Evolutionary conservation across 2,113 vertebrate species (phyloP).

Genomic region (Diadophis punctatus): DNA sequence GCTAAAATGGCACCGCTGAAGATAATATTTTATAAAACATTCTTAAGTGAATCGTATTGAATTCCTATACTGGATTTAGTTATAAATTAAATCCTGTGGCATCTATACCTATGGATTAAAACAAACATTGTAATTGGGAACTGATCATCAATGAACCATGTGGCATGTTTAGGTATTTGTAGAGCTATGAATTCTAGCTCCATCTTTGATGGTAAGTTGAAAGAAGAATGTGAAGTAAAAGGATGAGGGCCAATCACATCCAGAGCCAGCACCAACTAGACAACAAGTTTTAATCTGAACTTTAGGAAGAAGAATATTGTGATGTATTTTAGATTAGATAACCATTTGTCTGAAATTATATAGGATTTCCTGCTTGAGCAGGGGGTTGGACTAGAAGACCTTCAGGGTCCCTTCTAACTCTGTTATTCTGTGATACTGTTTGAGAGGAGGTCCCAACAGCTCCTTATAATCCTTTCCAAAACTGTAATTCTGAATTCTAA

Average conservation of each 20-base stretch:
- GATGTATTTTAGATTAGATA: neutral
- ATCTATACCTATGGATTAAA: neutral
- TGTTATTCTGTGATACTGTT: neutral
- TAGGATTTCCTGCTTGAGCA: neutral
- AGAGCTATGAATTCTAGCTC: neutral
- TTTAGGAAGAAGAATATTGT: neutral
- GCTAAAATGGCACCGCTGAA: neutral
- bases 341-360: neutral
- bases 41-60: neutral
- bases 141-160: neutral
- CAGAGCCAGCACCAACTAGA: neutral
- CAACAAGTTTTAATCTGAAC: neutral
- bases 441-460: neutral
- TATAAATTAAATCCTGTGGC: neutral
- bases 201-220: neutral
- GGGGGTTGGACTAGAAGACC: neutral
- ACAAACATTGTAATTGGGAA: neutral
- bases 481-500: neutral
- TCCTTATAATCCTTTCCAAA: neutral
- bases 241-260: neutral
- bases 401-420: neutral
- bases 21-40: neutral
- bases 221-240: neutral
- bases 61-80: accelerated
- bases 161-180: neutral